Evolutionary conservation across 2,797 vertebrate genomes (phyloP).

Genomic region (Vultur gryphus): DNA sequence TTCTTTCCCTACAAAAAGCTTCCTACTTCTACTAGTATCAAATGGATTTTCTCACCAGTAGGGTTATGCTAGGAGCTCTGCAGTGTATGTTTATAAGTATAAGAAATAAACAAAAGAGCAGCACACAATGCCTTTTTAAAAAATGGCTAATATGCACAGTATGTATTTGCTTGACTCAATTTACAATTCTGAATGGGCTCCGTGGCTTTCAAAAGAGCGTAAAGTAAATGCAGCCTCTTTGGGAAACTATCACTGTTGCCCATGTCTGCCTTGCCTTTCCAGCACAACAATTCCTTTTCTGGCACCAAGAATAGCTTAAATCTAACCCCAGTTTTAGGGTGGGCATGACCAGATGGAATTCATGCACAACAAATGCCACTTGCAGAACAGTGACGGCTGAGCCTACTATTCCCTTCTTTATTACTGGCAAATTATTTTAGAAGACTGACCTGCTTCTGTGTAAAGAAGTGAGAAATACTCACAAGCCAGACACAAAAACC

Average conservation of each 20-base stretch:
- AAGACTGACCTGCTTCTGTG: not conserved
- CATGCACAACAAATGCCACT: not conserved
- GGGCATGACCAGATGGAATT: not conserved
- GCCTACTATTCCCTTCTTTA: not conserved
- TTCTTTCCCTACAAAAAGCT: not conserved
- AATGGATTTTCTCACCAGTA: not conserved
- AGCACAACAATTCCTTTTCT: not conserved
- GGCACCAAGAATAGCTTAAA: not conserved
- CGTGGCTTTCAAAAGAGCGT: not conserved
- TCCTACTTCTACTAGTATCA: not conserved
- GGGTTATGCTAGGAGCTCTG: not conserved
- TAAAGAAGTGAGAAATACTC: not conserved
- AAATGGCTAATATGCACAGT: not conserved
- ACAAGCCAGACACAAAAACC: not conserved
- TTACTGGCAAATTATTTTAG: not conserved
- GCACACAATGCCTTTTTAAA: not conserved
- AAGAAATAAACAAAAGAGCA: not conserved
- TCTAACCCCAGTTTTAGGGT: not conserved
- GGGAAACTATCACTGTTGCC: not conserved
- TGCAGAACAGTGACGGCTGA: not conserved
- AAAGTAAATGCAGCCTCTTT: not conserved
- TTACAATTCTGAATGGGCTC: not conserved
- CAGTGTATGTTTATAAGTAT: not conserved
- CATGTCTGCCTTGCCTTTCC: not conserved
- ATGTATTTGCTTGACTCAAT: not conserved